phyloP scores from a whole-genome alignment of 2,888 invertebrate species.

The Encarsia formosa region DNA sequence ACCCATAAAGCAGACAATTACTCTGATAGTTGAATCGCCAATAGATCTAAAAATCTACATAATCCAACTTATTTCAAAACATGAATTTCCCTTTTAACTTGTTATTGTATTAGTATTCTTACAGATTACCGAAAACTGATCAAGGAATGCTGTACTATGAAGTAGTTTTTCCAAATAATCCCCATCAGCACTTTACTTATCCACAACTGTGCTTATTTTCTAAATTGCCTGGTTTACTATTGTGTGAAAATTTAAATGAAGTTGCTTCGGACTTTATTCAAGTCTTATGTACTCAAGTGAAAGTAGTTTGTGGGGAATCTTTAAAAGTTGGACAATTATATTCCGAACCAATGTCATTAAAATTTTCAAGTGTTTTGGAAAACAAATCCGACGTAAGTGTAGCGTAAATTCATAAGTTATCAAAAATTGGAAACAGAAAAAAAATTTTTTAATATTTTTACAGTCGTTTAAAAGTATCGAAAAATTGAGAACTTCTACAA shows the following conservation, averaged over 20 bases:
- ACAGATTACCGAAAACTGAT: conserved; percentile 39
- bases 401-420: too few relatives aligned
- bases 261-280: conserved; percentile 30
- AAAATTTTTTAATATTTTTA: too few relatives aligned
- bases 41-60: too few relatives aligned
- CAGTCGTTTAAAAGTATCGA: too few relatives aligned
- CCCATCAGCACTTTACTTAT: conserved; percentile 35
- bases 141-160: conserved; percentile 39
- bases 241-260: conserved; percentile 20
- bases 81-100: too few relatives aligned
- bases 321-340: conserved; percentile 23
- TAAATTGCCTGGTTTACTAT: conserved; percentile 26
- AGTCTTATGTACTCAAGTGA: conserved; percentile 29
- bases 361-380: conserved; percentile 8
- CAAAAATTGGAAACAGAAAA: too few relatives aligned
- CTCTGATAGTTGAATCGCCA: too few relatives aligned
- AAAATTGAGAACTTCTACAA: too few relatives aligned
- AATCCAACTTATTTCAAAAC: too few relatives aligned
- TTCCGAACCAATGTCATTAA: conserved; percentile 9
- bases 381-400: conserved; percentile 4
- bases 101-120: conserved; percentile 41
- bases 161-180: conserved; percentile 37
- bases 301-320: conserved; percentile 30
- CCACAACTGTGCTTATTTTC: conserved; percentile 39
- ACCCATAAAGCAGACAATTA: too few relatives aligned